Percentiles rank a stretch among this genome's conserved stretches.
These are phyloP conservation scores for Phallusia fumigata DNA, from an alignment of 23 tunicate species.

Conservation along the genomic window DNA sequence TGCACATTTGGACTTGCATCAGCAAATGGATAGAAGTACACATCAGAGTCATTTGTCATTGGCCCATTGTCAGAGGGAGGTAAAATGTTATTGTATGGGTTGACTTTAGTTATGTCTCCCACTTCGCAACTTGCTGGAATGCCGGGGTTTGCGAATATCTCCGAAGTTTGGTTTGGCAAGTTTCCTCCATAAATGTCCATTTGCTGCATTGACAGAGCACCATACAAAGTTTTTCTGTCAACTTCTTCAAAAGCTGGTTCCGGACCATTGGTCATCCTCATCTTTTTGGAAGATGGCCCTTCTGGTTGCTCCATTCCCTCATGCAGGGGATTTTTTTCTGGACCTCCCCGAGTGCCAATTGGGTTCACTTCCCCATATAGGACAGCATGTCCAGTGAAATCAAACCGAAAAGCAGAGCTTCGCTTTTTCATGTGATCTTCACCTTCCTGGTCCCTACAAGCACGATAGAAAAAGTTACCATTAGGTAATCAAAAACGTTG, in stretches of 20 bases:
- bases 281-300: neutral
- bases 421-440: slow-evolving; percentile 92
- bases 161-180: slow-evolving; percentile 45
- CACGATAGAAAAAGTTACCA: too few species aligned
- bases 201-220: slow-evolving; percentile 78
- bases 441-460: slow-evolving; percentile 87
- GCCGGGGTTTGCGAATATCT: slow-evolving; percentile 15
- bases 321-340: slow-evolving; percentile 34
- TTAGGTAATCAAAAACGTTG: neutral
- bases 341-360: slow-evolving; percentile 69
- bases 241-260: slow-evolving; percentile 16
- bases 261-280: slow-evolving; percentile 5
- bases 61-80: slow-evolving; percentile 21
- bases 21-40: slow-evolving; percentile 40
- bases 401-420: slow-evolving; percentile 71
- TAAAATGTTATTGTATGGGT: neutral
- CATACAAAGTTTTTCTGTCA: slow-evolving; percentile 63
- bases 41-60: slow-evolving; percentile 25
- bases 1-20: slow-evolving; percentile 15
- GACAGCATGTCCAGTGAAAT: slow-evolving; percentile 95
- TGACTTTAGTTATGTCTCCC: neutral
- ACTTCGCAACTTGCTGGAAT: slow-evolving; percentile 4
- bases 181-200: slow-evolving; percentile 74
- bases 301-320: slow-evolving; percentile 12
- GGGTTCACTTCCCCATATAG: slow-evolving; percentile 88